Evolutionary conservation across 2,797 vertebrate genomes (phyloP).

Genomic region (Sternarchorhynchus goeldii): DNA sequence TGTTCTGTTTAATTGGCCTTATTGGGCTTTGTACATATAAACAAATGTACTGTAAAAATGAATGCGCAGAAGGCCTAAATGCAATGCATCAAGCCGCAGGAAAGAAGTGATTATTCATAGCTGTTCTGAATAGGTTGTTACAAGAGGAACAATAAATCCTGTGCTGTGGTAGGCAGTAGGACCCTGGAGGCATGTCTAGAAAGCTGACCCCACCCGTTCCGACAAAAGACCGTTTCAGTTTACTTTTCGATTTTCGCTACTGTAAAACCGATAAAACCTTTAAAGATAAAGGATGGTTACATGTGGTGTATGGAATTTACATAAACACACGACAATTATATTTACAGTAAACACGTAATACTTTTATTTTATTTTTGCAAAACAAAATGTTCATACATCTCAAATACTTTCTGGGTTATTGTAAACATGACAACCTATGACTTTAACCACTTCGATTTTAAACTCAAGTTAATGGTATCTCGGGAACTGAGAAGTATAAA

Average conservation of each 20-base stretch:
- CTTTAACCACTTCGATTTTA: slow-evolving; percentile 28
- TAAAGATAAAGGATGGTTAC: background rate
- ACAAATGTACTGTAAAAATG: too few species aligned
- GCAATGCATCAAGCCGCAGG: too few species aligned
- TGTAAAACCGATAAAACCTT: slow-evolving; percentile 20
- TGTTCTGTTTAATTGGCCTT: too few species aligned
- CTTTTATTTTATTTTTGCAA: slow-evolving; percentile 42
- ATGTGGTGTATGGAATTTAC: background rate
- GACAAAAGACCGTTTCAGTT: slow-evolving; percentile 25
- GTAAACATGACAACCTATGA: slow-evolving; percentile 54
- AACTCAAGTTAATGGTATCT: slow-evolving; percentile 49
- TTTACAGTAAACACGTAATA: slow-evolving; percentile 49
- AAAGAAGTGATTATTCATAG: too few species aligned
- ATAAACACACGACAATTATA: slow-evolving; percentile 35
- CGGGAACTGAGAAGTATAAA: slow-evolving; percentile 45
- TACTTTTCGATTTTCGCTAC: slow-evolving; percentile 25
- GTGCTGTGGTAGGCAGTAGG: slow-evolving; percentile 21
- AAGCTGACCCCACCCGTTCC: slow-evolving; percentile 38
- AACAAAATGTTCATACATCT: slow-evolving; percentile 46
- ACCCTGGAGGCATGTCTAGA: slow-evolving; percentile 25
- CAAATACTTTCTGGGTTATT: slow-evolving; percentile 43
- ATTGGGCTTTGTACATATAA: too few species aligned
- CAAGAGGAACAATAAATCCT: background rate
- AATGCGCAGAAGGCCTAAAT: too few species aligned
- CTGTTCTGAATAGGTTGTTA: too few species aligned